Conservation (phyloP, 2,797 vertebrate species). For the Halcyon badia region DNA sequence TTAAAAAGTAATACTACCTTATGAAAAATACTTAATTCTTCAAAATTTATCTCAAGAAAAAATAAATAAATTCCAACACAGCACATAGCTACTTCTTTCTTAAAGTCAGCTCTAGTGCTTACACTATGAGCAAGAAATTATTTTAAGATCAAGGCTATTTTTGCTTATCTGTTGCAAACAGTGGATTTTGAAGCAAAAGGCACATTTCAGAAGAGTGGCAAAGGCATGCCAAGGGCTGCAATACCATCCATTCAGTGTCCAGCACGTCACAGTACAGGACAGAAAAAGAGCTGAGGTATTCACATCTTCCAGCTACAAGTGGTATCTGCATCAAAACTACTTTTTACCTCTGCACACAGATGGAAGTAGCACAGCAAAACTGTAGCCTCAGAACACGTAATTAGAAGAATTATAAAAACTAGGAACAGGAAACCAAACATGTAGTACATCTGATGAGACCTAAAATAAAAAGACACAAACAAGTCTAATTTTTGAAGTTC, state of each 20-base stretch:
- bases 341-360: slow-evolving; percentile 91
- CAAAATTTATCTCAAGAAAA: not conserved
- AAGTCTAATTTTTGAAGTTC: not conserved
- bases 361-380: slow-evolving; percentile 94
- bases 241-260: not conserved
- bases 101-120: not conserved
- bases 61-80: not conserved
- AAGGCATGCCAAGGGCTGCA: not conserved
- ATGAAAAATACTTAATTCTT: not conserved
- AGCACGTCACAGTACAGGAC: not conserved
- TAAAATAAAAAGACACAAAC: slow-evolving; percentile 68
- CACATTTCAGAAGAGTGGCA: not conserved
- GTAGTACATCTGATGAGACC: slow-evolving; percentile 96
- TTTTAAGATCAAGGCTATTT: not conserved
- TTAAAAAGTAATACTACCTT: not conserved
- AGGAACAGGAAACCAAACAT: slow-evolving; percentile 95
- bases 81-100: rapidly evolving
- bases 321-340: not conserved
- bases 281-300: no score
- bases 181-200: not conserved
- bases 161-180: not conserved
- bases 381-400: slow-evolving; percentile 93
- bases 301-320: not conserved
- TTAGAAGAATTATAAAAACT: slow-evolving; percentile 93
- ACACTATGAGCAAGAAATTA: not conserved